Evolutionary conservation across 2,113 vertebrate species (phyloP), one percentile per base, ranked within the genome.

Genomic region (cat (Felis catus)): DNA sequence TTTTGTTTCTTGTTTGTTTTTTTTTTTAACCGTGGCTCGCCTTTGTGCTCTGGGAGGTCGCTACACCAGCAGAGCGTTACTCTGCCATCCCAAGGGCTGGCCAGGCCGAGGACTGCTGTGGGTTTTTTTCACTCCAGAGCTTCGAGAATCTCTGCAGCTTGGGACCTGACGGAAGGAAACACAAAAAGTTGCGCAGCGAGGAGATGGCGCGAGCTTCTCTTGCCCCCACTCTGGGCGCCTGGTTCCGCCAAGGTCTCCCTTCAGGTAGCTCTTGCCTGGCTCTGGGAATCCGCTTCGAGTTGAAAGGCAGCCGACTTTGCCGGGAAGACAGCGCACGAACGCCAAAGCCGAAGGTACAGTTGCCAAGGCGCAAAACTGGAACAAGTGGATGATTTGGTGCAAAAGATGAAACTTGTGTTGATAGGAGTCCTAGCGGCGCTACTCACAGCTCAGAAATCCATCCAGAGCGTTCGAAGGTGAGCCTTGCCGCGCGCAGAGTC

Each of bases 81-180:
- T n/a, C 55, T 25, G 68, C 23, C 63, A 86, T 76, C 48, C 58
- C 39, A 53, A n/a, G 21, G 48, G 31, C 48, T 53, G 78, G 10
- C 53, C 29, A 27, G 48, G 7, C 51, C 55, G 74, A 41, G 21
- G 14, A 33, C 36, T 29, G 13, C 65, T n/a, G 70, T 13, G 12
- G 4, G 6, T 5, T 7, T 78, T 27, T 27, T 81, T 65, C 11
- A 3, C 0, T 74, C 1, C 0, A 4, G 10, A 3, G 39, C 45
- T 70, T 89, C 7, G 6, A 1, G 5, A 45, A 61, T 83, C 83
- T 76, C 92, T 79, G 4, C 23, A n/a, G 51, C 18, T 36, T 55
- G 66, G 86, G 51, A 95, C 27, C 15, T 25, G 16, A 51, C 0
- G 4, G 58, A 58, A 25, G 55, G 61, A 74, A 82, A 23, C 7